Base-by-base conservation (phyloP, 1,140 invertebrate species). In the Drusus annulatus region DNA sequence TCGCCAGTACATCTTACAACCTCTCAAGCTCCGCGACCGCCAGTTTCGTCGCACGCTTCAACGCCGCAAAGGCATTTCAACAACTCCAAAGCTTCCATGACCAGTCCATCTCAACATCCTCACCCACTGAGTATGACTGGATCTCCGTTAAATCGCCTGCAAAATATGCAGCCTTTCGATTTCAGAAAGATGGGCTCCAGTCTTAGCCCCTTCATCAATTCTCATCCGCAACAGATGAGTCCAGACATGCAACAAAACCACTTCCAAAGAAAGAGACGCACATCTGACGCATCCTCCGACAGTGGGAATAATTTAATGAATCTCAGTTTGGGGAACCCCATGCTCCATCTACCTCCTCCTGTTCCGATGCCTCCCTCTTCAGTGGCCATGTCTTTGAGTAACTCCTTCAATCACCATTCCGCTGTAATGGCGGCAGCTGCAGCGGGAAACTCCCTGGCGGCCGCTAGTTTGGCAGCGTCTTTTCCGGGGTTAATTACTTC, bases 141-240 rank as follows among this genome's bases (percentile, higher is more conserved):
- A 3, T 96, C 96, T 6, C 96, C 97, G 1, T 89, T 98, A 45
- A 97, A 95, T 87, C 92, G 96, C 84, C 89, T 98, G 23, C 96
- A 98, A 88, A 98, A 94, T 84, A 98, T 98, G 97, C 96, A 98
- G 86, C 97, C 97, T 1, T 98, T 97, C 87, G 97, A 98, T 86
- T 98, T 96, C 86, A 92, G 96, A 19, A 96, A 96, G 85, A 90
- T 95, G 56, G 91, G 92, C 71, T 89, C 91, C 76, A 83, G 91
- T 87, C 68, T 84, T 87, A 77, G 85, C 86, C 7, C 87, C 87
- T 84, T 85, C 85, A 58, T 86, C 84, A 60, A 87, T 88, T 68
- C 85, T 85, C 58, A 84, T 84, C 75, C 87, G 80, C 80, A 83
- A 23, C 84, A 86, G 71, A 78, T 84, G 51, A 83, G 84, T 73